Percentiles rank a stretch among this genome's conserved stretches.
Conservation (phyloP, 1,140 invertebrate species). For the Contarinia nasturtii region DNA sequence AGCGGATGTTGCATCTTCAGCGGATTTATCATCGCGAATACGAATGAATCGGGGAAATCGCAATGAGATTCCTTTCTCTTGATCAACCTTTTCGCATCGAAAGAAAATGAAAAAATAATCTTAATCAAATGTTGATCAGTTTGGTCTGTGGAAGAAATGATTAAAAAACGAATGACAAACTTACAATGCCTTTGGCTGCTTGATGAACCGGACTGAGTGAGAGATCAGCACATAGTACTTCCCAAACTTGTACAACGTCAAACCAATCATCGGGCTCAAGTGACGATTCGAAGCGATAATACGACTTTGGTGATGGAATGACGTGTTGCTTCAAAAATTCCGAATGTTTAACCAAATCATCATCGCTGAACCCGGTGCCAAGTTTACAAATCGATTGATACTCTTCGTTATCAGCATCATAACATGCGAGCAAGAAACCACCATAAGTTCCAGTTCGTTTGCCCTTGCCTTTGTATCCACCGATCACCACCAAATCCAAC, state of each 20-base stretch:
- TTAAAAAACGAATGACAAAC: slow-evolving; percentile 14
- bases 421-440: slow-evolving; percentile 93
- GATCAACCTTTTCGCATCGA: slow-evolving; percentile 39
- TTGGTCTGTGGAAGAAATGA: slow-evolving; percentile 6
- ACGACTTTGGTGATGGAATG: slow-evolving; percentile 55
- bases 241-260: slow-evolving; percentile 84
- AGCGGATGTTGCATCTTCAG: slow-evolving; percentile 84
- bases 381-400: slow-evolving; percentile 75
- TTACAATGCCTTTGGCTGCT: slow-evolving; percentile 66
- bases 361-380: slow-evolving; percentile 91
- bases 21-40: slow-evolving; percentile 83
- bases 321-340: slow-evolving; percentile 61
- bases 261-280: slow-evolving; percentile 92
- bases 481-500: slow-evolving; percentile 87
- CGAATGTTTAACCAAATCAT: slow-evolving; percentile 60
- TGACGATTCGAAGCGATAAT: slow-evolving; percentile 64
- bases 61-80: slow-evolving; percentile 85
- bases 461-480: slow-evolving; percentile 84
- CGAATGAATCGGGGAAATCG: slow-evolving; percentile 88
- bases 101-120: slow-evolving; percentile 15
- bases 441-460: slow-evolving; percentile 89
- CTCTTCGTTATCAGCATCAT: slow-evolving; percentile 81
- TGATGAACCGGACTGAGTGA: slow-evolving; percentile 88
- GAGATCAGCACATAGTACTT: slow-evolving; percentile 96
- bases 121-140: background rate